Conservation (phyloP, 30 jellyfish, hydroid and myxozoan species). For the Aurelia sp. region DNA sequence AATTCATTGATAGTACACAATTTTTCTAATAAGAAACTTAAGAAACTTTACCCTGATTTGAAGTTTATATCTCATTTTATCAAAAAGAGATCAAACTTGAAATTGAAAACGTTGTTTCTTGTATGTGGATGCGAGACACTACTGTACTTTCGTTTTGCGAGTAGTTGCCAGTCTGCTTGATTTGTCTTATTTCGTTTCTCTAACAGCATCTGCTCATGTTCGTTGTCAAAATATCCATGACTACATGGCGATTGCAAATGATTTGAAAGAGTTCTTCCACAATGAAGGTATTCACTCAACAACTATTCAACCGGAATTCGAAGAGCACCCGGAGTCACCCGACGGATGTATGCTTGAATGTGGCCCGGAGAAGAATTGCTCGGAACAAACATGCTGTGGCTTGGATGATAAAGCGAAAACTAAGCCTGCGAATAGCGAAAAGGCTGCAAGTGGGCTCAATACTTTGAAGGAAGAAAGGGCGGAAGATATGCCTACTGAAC, state of each 20-base stretch:
- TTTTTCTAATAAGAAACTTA: too few species aligned
- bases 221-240: conserved; percentile 90
- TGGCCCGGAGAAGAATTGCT: conserved; percentile 80
- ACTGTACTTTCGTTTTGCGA: too few species aligned
- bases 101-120: too few species aligned
- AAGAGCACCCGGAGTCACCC: conserved; percentile 67
- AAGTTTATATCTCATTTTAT: too few species aligned
- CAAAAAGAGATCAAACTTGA: too few species aligned
- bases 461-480: too few species aligned
- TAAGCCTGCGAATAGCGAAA: conserved; percentile 1
- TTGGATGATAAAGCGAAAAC: conserved; percentile 20
- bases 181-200: background rate
- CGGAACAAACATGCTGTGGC: conserved; percentile 76
- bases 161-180: too few species aligned
- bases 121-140: too few species aligned
- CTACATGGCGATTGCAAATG: conserved; percentile 76
- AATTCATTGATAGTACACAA: too few species aligned
- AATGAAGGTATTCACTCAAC: conserved; percentile 91
- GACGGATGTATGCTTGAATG: conserved; percentile 74
- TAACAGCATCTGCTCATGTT: conserved; percentile 94
- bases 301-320: conserved; percentile 87
- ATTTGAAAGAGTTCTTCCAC: conserved; percentile 88
- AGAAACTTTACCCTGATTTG: too few species aligned
- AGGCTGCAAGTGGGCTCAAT: background rate
- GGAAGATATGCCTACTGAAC: too few species aligned